Conservation (phyloP, 2,888 invertebrate species). For the Carpatolechia fugitivella region DNA sequence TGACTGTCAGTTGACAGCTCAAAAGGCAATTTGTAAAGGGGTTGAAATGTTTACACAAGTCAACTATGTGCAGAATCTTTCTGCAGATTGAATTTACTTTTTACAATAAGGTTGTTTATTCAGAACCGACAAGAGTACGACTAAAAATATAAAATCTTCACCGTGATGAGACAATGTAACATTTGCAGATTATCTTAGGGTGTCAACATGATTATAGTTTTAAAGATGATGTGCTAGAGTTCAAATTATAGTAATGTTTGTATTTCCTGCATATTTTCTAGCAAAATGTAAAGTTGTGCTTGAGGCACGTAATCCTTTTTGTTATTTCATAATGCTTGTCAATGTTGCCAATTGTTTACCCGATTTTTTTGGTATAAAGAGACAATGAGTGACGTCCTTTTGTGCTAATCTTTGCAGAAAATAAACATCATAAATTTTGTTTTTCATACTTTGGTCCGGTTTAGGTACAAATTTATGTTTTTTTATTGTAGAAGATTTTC, state of each 20-base stretch:
- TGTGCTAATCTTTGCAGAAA: conserved; percentile 53
- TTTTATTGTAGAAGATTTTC: conserved; percentile 35
- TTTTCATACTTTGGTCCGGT: conserved; percentile 53
- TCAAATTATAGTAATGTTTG: background rate
- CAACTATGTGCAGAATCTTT: conserved; percentile 53
- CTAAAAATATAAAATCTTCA: conserved; percentile 57
- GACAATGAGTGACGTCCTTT: conserved; percentile 64
- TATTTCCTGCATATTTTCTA: background rate
- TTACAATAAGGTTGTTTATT: conserved; percentile 53
- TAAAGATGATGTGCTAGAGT: background rate
- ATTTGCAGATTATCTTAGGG: background rate
- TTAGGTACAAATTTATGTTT: conserved; percentile 55
- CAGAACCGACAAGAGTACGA: conserved; percentile 53
- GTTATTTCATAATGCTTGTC: conserved; percentile 65
- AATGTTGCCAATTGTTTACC: conserved; percentile 71
- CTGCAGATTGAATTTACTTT: conserved; percentile 43
- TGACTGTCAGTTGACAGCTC: conserved; percentile 43
- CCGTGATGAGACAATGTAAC: background rate
- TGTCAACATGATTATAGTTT: background rate
- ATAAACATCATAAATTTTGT: conserved; percentile 70
- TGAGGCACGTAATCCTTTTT: conserved; percentile 64
- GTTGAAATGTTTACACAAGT: conserved; percentile 59
- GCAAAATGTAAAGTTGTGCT: conserved; percentile 26
- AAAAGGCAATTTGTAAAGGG: conserved; percentile 52
- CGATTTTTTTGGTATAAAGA: conserved; percentile 55